Evolutionary conservation across 2,888 invertebrate species (phyloP).

Genomic region (Atrina japonica): DNA sequence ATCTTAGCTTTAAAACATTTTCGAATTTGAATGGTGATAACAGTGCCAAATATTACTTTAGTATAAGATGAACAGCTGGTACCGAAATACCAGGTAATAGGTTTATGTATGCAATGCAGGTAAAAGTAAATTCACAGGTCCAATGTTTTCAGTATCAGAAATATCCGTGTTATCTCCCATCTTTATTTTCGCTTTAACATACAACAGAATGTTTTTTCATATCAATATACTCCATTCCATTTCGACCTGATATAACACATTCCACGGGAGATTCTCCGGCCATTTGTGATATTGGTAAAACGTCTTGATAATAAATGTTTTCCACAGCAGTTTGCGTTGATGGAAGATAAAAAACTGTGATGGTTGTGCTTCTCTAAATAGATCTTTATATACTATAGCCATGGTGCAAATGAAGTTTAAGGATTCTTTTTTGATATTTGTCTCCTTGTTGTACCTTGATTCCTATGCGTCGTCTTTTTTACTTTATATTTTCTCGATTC

Average conservation of each 20-base stretch:
- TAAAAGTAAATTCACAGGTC: conserved; percentile 36
- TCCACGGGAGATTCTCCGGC: conserved; percentile 44
- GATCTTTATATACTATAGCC: background rate
- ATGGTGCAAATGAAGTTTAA: conserved; percentile 4
- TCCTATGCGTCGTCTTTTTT: too few relatives aligned
- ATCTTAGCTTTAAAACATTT: too few relatives aligned
- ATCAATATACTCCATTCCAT: conserved; percentile 52
- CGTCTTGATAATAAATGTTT: conserved; percentile 44
- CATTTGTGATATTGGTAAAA: conserved; percentile 36
- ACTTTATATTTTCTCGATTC: too few relatives aligned
- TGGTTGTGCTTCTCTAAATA: conserved; percentile 36
- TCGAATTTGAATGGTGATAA: too few relatives aligned
- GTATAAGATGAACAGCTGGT: too few relatives aligned
- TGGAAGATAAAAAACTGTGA: conserved; percentile 38
- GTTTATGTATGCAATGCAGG: too few relatives aligned
- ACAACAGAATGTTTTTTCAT: conserved; percentile 46
- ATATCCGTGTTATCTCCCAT: conserved; percentile 10
- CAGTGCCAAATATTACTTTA: too few relatives aligned
- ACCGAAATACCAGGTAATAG: too few relatives aligned
- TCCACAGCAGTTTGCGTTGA: conserved; percentile 42
- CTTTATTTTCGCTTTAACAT: conserved; percentile 41
- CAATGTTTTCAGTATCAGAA: conserved; percentile 18
- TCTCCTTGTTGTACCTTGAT: too few relatives aligned
- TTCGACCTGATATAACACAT: conserved; percentile 49
- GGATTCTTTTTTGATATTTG: background rate